Conservation (phyloP, 1,140 invertebrate genomes). For the Cotesia glomerata region DNA sequence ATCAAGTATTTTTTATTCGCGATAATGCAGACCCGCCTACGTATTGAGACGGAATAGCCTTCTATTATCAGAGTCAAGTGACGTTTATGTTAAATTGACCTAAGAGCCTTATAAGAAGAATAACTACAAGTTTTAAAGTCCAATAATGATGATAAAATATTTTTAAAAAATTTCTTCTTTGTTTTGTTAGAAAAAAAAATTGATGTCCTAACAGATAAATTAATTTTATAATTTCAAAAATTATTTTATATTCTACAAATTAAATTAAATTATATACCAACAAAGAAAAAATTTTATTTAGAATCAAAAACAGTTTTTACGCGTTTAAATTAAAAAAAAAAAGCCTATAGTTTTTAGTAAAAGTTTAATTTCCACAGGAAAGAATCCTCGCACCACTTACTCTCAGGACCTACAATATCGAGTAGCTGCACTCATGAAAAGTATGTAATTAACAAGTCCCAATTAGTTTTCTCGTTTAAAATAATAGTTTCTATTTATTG, state of each 20-base stretch:
- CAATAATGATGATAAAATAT: too few species aligned
- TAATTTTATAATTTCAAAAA: too few species aligned
- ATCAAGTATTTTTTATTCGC: too few species aligned
- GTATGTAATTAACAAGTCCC: conserved; percentile 57
- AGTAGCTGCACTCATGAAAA: conserved; percentile 64
- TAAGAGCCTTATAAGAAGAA: too few species aligned
- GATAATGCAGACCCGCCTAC: too few species aligned
- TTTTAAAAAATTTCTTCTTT: too few species aligned
- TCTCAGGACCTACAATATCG: conserved; percentile 65
- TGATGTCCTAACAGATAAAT: neutral
- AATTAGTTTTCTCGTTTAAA: neutral
- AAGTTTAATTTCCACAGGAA: conserved; percentile 60
- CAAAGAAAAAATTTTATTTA: neutral
- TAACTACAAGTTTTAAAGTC: too few species aligned
- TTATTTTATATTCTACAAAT: too few species aligned
- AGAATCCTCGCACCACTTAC: conserved; percentile 63
- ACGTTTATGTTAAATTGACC: too few species aligned
- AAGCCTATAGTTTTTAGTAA: conserved; percentile 36
- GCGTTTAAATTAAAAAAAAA: conserved; percentile 1
- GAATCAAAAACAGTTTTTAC: neutral
- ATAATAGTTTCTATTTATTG: neutral
- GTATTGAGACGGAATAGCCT: too few species aligned
- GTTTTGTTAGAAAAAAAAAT: neutral
- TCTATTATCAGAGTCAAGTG: too few species aligned
- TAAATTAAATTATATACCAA: too few species aligned